Evolutionary conservation across 2,113 vertebrate genomes (phyloP).

Genomic region (Anolis carolinensis): DNA sequence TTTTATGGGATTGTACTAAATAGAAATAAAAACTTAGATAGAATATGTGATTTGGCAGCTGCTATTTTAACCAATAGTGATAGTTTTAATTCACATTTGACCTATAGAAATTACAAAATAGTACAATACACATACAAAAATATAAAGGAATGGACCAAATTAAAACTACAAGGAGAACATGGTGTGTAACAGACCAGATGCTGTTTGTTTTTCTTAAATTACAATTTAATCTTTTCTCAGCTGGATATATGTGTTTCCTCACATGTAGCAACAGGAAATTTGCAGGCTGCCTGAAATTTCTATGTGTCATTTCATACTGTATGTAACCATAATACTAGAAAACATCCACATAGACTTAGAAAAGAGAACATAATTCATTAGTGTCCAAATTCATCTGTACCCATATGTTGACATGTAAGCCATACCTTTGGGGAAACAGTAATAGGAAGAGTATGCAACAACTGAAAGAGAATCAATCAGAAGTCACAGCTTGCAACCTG

Average conservation of each 20-base stretch:
- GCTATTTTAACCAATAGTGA: too few species aligned
- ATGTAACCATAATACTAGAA: constrained; percentile 57
- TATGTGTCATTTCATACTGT: constrained; percentile 53
- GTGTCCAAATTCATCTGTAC: constrained; percentile 57
- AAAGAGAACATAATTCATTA: constrained; percentile 37
- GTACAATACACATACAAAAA: too few species aligned
- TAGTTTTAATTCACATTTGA: too few species aligned
- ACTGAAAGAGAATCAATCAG: constrained; percentile 61
- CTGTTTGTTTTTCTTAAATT: constrained; percentile 20
- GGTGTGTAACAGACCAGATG: neutral
- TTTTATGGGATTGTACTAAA: too few species aligned
- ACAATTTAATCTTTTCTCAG: constrained; percentile 35
- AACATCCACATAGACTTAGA: constrained; percentile 65
- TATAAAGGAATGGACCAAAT: too few species aligned
- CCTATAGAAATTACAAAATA: too few species aligned
- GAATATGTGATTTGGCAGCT: too few species aligned
- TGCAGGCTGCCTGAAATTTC: constrained; percentile 53
- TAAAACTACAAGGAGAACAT: neutral
- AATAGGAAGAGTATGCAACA: constrained; percentile 45
- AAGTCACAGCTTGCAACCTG: constrained; percentile 69
- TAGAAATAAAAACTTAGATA: too few species aligned
- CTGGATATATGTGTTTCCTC: neutral
- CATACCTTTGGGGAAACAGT: constrained; percentile 54
- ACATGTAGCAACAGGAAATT: neutral
- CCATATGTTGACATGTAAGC: constrained; percentile 65